A percentile compares a stretch with the other conserved stretches of the same genome.
phyloP scores from a whole-genome alignment of 2,888 invertebrate species.

The Gibbula magus region DNA sequence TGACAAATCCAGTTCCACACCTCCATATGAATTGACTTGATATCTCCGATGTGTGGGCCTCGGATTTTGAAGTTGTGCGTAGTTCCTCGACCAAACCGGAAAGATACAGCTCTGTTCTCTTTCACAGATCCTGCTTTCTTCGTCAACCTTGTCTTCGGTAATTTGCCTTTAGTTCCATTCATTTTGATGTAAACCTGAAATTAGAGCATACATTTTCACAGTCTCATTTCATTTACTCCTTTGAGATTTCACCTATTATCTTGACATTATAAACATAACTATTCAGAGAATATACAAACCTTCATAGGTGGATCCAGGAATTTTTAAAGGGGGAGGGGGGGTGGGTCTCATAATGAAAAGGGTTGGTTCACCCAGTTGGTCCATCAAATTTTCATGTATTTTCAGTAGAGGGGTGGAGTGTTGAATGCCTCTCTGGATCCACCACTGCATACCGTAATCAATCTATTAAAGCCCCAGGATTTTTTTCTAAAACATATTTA shows the following conservation, averaged over 20 bases:
- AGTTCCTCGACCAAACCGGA: slow-evolving; percentile 71
- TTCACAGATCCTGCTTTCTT: slow-evolving; percentile 70
- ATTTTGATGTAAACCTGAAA: slow-evolving; percentile 70
- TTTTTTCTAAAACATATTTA: too few relatives aligned
- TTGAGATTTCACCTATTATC: background rate
- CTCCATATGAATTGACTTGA: slow-evolving; percentile 72
- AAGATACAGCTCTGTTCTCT: slow-evolving; percentile 62
- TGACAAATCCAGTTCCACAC: slow-evolving; percentile 47
- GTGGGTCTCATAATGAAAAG: too few relatives aligned
- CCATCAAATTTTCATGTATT: too few relatives aligned
- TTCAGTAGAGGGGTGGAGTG: too few relatives aligned
- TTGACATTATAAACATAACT: background rate
- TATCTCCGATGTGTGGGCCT: slow-evolving; percentile 72
- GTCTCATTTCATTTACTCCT: background rate
- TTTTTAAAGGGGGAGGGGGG: too few relatives aligned
- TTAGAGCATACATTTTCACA: background rate
- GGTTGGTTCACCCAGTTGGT: too few relatives aligned
- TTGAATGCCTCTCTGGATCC: too few relatives aligned
- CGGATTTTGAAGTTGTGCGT: slow-evolving; percentile 73
- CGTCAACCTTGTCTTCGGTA: slow-evolving; percentile 68
- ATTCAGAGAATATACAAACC: background rate
- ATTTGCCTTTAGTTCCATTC: slow-evolving; percentile 70
- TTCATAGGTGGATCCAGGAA: too few relatives aligned
- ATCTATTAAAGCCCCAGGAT: too few relatives aligned
- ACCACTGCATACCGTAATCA: too few relatives aligned